Evolutionary conservation across 2,888 invertebrate species (phyloP), one percentile per base, ranked within the genome.

Genomic region (Cataglyphis altisquamis): DNA sequence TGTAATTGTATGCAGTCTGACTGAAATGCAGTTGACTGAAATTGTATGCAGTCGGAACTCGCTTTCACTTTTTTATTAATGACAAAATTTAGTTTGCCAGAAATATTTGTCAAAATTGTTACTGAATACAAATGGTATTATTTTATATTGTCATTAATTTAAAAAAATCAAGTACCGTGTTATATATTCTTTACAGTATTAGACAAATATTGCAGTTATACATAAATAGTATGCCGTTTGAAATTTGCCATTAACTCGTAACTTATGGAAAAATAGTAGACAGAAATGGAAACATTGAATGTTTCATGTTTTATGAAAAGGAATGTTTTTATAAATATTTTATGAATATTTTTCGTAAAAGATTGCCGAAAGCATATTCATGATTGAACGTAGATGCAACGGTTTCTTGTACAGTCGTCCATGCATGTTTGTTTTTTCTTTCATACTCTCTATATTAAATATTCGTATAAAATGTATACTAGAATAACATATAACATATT

Each of bases 31-130:
- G n/a, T n/a, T n/a, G n/a, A 48, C 41, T n/a, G 12, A 45, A 15
- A 12, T 45, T 6, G 6, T 36, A 36, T n/a, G 32, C 48, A 75
- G 36, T 62, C n/a, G 32, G 12, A 64, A 36, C 5, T 64, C 12
- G 41, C 64, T 64, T 75, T 75, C 36, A 64, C 64, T 48, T 36
- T 64, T 75, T 64, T 52, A 45, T 48, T 21, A 64, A 73, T 73
- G 21, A 29, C 3, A 74, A 45, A 63, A 36, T 74, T 74, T 36
- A 21, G 6, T 15, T 36, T 21, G 25, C 60, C 4, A 41, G 29
- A 32, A 48, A 48, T 32, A 10, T 63, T 48, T 52, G 1, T 48
- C 32, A 9, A 74, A 62, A 62, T 2, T 48, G 5, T 48, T 18
- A 4, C n/a, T 55, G 4, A 41, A 73, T 60, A 60, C 3, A 29